Base-by-base conservation (phyloP, 92 coral and sea anemone genomes). In the Zoanthus sociatus region DNA sequence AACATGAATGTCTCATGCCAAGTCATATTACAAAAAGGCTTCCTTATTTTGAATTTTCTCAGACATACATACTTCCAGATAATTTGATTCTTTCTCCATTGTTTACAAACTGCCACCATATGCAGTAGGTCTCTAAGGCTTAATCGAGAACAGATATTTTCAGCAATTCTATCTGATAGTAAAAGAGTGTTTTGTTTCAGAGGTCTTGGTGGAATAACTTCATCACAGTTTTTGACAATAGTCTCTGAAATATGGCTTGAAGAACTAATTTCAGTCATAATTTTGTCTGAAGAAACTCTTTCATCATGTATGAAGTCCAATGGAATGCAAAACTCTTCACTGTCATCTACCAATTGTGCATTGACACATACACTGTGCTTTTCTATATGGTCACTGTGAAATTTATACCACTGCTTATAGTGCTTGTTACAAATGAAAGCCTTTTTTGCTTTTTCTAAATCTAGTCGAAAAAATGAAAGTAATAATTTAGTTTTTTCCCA, bases 1-100 rank as follows among this genome's bases (percentile, higher is more conserved):
- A 71, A 71, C 7, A 71, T 37, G 51, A 71, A 71, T 71, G 76
- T 71, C 76, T 71, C 76, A 9, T 71, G 50, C 76, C 76, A 71
- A 32, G 76, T 71, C 76, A 71, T 37, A 71, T 71, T 71, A 45
- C 18, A 21, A 71, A 33, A 33, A 32, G 76, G 76, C 18, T 71
- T 71, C 50, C 76, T 71, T 31, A 70, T 7, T 31, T 16, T 70
- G 75, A 70, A 70, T 7, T 71, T 33, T 71, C n/a, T 31, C n/a
- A 71, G 18, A 45, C 50, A 71, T 71, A 71, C 18, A 26, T 21
- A 71, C 76, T 71, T 71, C 75, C 76, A 71, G 76, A 71, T 71
- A 32, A 71, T 71, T 31, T 71, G 76, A 26, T 71, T 71, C 50
- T 71, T 32, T 13, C 32, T 71, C 76, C 53, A 37, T 71, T 71